Conservation (phyloP, 1,140 invertebrate genomes). For the Bombus turneri region DNA sequence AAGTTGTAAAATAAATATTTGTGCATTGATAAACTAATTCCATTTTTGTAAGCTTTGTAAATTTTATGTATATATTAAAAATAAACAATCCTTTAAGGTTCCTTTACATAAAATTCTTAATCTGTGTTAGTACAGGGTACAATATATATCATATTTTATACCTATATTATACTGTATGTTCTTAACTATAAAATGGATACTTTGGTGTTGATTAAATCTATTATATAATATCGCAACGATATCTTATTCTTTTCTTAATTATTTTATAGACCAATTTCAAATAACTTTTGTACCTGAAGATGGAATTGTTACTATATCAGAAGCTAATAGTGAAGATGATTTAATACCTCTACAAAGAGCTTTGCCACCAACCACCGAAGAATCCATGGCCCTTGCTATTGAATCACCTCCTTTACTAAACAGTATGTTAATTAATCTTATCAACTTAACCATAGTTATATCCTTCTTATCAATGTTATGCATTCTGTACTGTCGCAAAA, state of each 20-base stretch:
- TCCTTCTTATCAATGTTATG: conserved; percentile 21
- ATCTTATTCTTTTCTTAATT: conserved; percentile 34
- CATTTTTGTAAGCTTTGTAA: background rate
- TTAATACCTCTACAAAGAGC: conserved; percentile 71
- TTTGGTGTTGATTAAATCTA: background rate
- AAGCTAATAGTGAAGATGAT: conserved; percentile 73
- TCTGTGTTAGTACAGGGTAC: background rate
- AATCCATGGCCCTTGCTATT: conserved; percentile 72
- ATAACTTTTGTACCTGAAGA: conserved; percentile 77
- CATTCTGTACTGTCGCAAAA: background rate
- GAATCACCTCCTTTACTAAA: conserved; percentile 71
- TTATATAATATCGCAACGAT: conserved; percentile 5
- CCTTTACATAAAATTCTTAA: background rate
- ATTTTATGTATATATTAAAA: background rate
- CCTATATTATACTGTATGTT: background rate
- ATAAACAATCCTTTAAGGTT: background rate
- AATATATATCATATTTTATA: background rate
- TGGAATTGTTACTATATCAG: conserved; percentile 75
- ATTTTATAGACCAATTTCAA: conserved; percentile 74
- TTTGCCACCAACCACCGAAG: conserved; percentile 71
- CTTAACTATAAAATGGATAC: conserved; percentile 4
- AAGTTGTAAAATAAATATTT: background rate
- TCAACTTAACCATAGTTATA: conserved; percentile 27
- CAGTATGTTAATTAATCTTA: conserved; percentile 69
- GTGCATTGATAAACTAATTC: background rate